Base-by-base conservation (phyloP, 2,888 invertebrate genomes). In the Cephus nigrinus region DNA sequence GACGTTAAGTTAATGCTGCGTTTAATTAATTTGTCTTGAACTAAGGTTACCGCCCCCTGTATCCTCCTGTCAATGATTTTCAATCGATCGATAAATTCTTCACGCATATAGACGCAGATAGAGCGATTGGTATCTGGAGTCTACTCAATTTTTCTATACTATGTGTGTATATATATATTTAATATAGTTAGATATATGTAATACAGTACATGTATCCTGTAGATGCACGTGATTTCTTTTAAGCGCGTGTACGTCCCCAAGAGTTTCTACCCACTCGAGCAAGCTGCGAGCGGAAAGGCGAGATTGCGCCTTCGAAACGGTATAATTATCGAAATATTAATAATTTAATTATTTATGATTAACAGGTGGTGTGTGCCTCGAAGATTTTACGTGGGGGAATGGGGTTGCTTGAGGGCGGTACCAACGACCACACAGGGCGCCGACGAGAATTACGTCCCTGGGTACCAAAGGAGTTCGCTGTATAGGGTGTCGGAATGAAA, bases 301-400 rank as follows among this genome's bases (percentile, higher is more conserved):
- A 72, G 73, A 73, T 78, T 78, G 78, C 73, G 75, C 73, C 12
- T 77, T 72, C 78, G 81, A 80, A 80, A 84, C 81, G 77, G 82
- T 87, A 82, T 85, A 88, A 88, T 89, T 87, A 88, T 84, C 83
- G 76, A 79, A 82, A 84, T 84, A 86, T 88, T 87, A 86, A 87
- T 89, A 88, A 88, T 88, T 86, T 85, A 86, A 87, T 87, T 85
- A 82, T 79, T 83, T 79, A 78, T 86, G 88, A 88, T 88, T 88
- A 90, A 88, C 87, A 88, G 86, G 84, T 88, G 86, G 86, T 85
- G 81, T 76, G 79, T 71, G 77, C 71, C 33, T 71, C 31, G 71
- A 71, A 33, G 32, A 31, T 71, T 31, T 71, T 71, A 55, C 55
- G 55, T 55, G 55, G 55, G 55, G 55, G 33, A 71, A 71, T 33